These are phyloP conservation scores for Hymenochirus boettgeri DNA, from an alignment of 2,113 vertebrate species.

Conservation along the genomic window DNA sequence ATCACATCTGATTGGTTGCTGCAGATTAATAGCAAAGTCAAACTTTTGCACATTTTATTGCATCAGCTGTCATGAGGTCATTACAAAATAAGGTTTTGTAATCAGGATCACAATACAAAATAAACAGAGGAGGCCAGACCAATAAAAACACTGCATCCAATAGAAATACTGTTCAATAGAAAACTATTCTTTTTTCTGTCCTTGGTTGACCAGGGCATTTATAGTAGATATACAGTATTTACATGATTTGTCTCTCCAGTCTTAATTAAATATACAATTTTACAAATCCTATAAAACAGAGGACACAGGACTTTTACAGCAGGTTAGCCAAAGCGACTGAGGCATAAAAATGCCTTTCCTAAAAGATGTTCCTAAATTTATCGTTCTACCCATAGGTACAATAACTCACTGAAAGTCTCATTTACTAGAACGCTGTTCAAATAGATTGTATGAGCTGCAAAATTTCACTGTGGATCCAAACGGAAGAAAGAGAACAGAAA, in stretches of 20 bases:
- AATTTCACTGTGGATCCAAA: not conserved
- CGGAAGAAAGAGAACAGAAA: too few species aligned
- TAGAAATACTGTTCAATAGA: not conserved
- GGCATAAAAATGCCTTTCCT: conserved; percentile 4
- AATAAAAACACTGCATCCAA: too few species aligned
- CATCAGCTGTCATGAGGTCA: too few species aligned
- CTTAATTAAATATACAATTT: conserved; percentile 13
- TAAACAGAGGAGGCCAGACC: too few species aligned
- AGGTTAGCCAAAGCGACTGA: not conserved
- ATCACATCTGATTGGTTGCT: too few species aligned
- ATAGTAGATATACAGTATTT: conserved; percentile 4
- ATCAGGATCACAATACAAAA: too few species aligned
- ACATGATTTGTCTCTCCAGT: not conserved
- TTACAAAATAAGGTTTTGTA: too few species aligned
- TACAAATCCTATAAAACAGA: conserved; percentile 7
- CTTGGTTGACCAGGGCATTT: not conserved
- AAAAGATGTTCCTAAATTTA: not conserved
- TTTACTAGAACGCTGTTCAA: not conserved
- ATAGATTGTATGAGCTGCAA: not conserved
- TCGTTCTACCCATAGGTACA: not conserved
- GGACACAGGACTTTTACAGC: conserved; percentile 7
- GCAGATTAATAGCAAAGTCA: too few species aligned
- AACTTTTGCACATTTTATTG: too few species aligned
- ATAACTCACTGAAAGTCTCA: not conserved
- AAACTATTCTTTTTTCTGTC: not conserved